These are phyloP conservation scores for Carcharodon carcharias DNA, from an alignment of 2,797 vertebrate genomes.

Conservation along the genomic window DNA sequence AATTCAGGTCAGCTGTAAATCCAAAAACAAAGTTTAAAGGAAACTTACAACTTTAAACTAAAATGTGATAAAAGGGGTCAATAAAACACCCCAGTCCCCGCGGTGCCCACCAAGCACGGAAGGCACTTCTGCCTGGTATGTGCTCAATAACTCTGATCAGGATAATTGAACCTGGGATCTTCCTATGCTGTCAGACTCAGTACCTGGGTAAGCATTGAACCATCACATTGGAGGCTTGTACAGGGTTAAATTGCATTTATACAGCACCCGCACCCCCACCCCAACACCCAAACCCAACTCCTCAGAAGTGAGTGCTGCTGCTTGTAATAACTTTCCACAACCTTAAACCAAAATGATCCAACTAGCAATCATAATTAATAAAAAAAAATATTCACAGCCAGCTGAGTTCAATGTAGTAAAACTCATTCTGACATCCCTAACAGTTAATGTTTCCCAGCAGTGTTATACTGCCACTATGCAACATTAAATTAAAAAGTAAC, in stretches of 20 bases:
- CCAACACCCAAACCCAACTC: background rate
- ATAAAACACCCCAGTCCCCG: no score
- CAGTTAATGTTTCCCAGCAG: background rate
- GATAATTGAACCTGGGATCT: background rate
- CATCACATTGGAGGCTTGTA: background rate
- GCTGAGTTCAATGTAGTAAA: constrained; percentile 22
- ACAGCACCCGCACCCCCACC: background rate
- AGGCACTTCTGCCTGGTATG: no score
- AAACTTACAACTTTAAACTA: no score
- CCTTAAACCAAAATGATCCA: background rate
- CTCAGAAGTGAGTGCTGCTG: background rate
- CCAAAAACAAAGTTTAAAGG: no score
- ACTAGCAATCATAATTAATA: constrained; percentile 27
- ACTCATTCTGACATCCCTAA: constrained; percentile 9
- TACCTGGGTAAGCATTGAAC: background rate
- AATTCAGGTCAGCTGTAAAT: no score
- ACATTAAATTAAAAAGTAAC: constrained; percentile 26
- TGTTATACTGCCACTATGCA: background rate
- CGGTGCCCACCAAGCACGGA: no score
- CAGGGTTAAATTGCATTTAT: background rate
- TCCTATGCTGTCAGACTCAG: background rate
- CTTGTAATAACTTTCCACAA: background rate
- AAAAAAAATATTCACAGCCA: background rate
- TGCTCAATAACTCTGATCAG: background rate
- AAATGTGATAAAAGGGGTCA: no score